Evolutionary conservation across 1,140 invertebrate genomes (phyloP).

Genomic region (Ceratina calcarata): DNA sequence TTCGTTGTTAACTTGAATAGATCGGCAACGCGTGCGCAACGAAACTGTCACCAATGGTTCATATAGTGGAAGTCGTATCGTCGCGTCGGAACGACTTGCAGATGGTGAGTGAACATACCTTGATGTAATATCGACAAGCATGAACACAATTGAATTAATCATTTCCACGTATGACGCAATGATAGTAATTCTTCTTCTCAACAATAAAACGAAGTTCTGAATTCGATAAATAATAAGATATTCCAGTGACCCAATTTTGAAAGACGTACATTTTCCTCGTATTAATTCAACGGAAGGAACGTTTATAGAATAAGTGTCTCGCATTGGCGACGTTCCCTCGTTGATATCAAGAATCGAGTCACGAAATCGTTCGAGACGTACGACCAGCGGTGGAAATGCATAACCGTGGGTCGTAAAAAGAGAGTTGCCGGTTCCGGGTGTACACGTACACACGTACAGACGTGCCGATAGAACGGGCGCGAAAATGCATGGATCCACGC

Average conservation of each 20-base stretch:
- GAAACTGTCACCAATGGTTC: constrained; percentile 77
- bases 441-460: constrained; percentile 8
- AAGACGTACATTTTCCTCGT: background rate
- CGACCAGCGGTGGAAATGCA: constrained; percentile 41
- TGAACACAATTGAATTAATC: background rate
- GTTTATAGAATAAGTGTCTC: background rate
- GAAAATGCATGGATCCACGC: constrained; percentile 50
- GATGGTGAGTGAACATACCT: constrained; percentile 74
- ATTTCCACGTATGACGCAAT: background rate
- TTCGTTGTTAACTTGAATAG: too few species aligned
- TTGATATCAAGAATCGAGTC: constrained; percentile 37
- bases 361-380: constrained; percentile 52
- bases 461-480: constrained; percentile 44
- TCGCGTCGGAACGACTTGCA: constrained; percentile 80
- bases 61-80: constrained; percentile 79
- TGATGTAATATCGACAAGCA: background rate
- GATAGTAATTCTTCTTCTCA: too few species aligned
- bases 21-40: background rate
- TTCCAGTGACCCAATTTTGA: background rate
- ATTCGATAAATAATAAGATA: too few species aligned
- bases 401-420: constrained; percentile 47
- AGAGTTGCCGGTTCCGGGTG: background rate
- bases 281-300: background rate
- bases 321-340: background rate
- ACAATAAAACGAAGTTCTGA: too few species aligned